Evolutionary conservation across 2,797 vertebrate species (phyloP).

Genomic region (Myotis vivesi): DNA sequence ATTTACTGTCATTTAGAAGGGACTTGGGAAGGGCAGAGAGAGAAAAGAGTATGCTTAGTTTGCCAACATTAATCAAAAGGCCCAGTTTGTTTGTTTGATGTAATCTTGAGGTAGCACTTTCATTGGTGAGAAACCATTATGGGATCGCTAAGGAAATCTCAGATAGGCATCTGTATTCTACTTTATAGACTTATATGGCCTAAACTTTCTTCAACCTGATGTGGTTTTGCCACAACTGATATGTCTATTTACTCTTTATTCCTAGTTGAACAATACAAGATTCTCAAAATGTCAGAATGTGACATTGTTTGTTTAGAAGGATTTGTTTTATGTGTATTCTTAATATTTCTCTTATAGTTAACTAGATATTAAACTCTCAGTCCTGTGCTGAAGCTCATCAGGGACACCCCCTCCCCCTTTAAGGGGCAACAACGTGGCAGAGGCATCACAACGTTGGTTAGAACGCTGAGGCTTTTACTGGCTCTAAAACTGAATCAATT

Average conservation of each 20-base stretch:
- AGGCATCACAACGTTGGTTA: neutral
- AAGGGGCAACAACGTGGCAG: neutral
- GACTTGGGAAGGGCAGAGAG: neutral
- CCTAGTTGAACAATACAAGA: neutral
- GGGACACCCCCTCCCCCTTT: no score
- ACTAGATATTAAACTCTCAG: neutral
- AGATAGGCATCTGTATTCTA: neutral
- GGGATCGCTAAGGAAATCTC: neutral
- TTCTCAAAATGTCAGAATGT: conserved; percentile 75
- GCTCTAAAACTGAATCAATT: neutral
- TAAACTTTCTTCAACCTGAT: neutral
- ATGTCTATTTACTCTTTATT: neutral
- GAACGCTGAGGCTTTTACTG: neutral
- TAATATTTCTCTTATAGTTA: conserved; percentile 79
- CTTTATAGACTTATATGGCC: neutral
- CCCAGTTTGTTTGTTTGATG: neutral
- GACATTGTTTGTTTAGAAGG: conserved; percentile 80
- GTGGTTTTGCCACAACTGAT: neutral
- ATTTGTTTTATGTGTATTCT: conserved; percentile 81
- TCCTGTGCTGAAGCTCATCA: neutral
- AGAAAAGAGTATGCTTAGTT: neutral
- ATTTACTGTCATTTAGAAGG: neutral
- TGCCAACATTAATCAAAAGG: neutral
- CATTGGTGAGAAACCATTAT: conserved; percentile 20
- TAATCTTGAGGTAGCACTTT: neutral